These are phyloP conservation scores for Papilio machaon DNA, from an alignment of 1,140 invertebrate genomes.

Conservation along the genomic window DNA sequence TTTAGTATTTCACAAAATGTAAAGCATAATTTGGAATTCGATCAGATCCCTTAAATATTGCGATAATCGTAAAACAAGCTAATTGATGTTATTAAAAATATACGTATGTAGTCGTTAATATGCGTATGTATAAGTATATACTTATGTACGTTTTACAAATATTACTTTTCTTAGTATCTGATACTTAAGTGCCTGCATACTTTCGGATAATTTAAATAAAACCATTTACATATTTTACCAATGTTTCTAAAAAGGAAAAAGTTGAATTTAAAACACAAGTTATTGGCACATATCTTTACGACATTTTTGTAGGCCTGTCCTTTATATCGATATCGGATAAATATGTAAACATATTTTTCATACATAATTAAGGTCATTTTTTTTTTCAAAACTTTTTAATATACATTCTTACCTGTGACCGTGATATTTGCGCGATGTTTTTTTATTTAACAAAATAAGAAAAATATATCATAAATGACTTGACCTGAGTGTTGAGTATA, in stretches of 20 bases:
- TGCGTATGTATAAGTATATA: no score
- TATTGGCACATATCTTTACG: background rate
- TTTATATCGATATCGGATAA: background rate
- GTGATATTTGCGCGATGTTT: background rate
- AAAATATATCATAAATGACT: background rate
- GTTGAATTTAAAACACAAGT: background rate
- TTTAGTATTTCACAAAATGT: background rate
- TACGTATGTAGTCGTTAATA: background rate
- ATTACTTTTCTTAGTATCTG: background rate
- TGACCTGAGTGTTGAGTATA: background rate
- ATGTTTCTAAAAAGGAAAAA: conserved; percentile 18
- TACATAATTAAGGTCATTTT: background rate
- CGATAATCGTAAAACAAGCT: conserved; percentile 11
- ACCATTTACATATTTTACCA: background rate
- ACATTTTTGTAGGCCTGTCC: background rate
- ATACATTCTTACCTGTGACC: no score
- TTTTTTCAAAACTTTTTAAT: background rate
- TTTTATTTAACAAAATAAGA: background rate
- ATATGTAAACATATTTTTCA: background rate
- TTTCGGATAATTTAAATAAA: background rate
- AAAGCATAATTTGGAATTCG: background rate
- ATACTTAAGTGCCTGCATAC: background rate
- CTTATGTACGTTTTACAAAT: no score
- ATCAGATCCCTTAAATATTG: background rate
- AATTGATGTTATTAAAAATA: conserved; percentile 10